These are phyloP conservation scores for Siderastrea radians DNA, from an alignment of 92 coral and sea anemone genomes.

Conservation along the genomic window DNA sequence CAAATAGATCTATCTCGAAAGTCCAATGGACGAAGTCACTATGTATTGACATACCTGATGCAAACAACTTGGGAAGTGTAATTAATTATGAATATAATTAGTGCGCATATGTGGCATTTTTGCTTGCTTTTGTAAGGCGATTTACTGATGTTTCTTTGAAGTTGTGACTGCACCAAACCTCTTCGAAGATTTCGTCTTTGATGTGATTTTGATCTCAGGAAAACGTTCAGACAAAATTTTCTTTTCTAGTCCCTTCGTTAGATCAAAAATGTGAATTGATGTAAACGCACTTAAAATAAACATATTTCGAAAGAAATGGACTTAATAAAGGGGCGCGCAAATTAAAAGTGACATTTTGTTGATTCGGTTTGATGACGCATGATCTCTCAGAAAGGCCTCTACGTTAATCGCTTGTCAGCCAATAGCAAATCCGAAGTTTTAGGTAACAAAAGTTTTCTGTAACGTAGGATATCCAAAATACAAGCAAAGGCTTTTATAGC, in stretches of 20 bases:
- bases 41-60: background rate
- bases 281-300: conserved; percentile 29
- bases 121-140: background rate
- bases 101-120: background rate
- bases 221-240: background rate
- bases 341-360: conserved; percentile 45
- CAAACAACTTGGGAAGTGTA: background rate
- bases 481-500: conserved; percentile 18
- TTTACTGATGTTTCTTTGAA: background rate
- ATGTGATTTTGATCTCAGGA: background rate
- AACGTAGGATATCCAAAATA: background rate
- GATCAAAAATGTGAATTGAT: conserved; percentile 13
- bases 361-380: background rate
- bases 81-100: conserved; percentile 7
- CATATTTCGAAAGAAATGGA: conserved; percentile 37
- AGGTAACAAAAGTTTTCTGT: background rate
- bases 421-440: background rate
- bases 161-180: background rate
- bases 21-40: no score
- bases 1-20: background rate
- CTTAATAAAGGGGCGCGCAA: conserved; percentile 37
- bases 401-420: conserved; percentile 16
- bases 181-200: background rate
- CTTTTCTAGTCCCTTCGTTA: background rate
- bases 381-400: background rate